Evolutionary conservation across 2,797 vertebrate genomes (phyloP), one percentile per base, ranked within the genome.

Genomic region (Pseudochirops corinnae): DNA sequence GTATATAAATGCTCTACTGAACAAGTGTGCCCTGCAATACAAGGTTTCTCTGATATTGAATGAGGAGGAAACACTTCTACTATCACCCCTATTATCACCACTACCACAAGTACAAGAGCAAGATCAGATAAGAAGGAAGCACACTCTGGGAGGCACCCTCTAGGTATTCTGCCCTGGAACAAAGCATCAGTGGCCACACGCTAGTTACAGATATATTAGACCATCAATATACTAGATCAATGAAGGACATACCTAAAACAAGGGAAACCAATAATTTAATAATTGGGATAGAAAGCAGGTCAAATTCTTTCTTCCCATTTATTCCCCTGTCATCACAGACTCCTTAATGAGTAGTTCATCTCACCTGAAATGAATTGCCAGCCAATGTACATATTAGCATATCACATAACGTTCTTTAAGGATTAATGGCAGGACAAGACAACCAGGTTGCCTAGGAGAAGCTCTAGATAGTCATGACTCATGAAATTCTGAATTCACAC

Each of bases 251-350:
- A 26, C 53, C 26, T 39, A 82, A 93, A 95, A 94, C 67, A 55
- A 91, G 90, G 57, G 92, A 93, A 94, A 67, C 14, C 56, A 95
- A 91, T 60, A 46, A 93, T 94, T 91, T 14, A 4, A 10, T 39
- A 57, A 94, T 29, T 82, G 62, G 56, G 96, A 92, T n/a, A 94
- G 95, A 97, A 18, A 39, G 18, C 46, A 95, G 28, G 95, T 57
- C 93, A 33, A 74, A 90, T 26, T 62, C 31, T 92, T 95, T 62
- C 93, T 97, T 94, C 91, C 46, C 53, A 91, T 46, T n/a, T 16
- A 67, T 55, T 67, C 67, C 56, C 93, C 50, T 95, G 55, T 92
- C 62, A 62, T 91, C 90, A 91, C 56, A 82, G 60, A 5, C 39
- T 92, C 92, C 53, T 57, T 92, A 90, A 62, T 58, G 82, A 92